phyloP scores from a whole-genome alignment of 2,888 invertebrate species.

The Eledona agricola region DNA sequence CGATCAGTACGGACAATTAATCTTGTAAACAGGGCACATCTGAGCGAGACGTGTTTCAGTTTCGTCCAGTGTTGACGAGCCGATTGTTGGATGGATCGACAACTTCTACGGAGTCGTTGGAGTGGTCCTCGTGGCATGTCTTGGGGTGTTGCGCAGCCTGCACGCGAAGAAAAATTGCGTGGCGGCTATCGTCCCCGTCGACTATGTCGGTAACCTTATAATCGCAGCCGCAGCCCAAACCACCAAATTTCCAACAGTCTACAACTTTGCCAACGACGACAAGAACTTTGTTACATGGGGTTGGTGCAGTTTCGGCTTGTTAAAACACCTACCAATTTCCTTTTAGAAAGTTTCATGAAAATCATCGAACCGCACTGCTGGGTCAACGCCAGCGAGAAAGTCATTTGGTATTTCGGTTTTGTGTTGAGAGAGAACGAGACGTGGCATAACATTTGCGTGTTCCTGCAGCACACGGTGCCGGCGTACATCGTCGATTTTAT shows the following conservation, averaged over 20 bases:
- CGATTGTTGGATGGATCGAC: constrained; percentile 68
- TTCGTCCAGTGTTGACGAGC: constrained; percentile 64
- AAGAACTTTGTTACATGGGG: constrained; percentile 75
- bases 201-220: constrained; percentile 70
- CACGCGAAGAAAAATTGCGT: constrained; percentile 63
- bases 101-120: constrained; percentile 45
- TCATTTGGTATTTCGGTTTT: constrained; percentile 11
- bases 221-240: constrained; percentile 65
- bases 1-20: constrained; percentile 66
- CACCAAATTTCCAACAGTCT: constrained; percentile 66
- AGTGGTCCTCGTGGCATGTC: constrained; percentile 41
- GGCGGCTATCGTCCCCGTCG: constrained; percentile 71
- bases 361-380: constrained; percentile 58
- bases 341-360: constrained; percentile 1
- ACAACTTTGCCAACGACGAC: constrained; percentile 61
- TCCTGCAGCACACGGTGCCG: constrained; percentile 13
- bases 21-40: neutral
- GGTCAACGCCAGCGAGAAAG: constrained; percentile 50
- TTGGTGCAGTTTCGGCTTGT: constrained; percentile 65
- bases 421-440: neutral
- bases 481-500: constrained; percentile 13
- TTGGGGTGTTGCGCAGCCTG: constrained; percentile 60
- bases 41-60: constrained; percentile 58
- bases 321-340: constrained; percentile 43
- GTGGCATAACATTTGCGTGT: constrained; percentile 11